Conservation (phyloP, 2,888 invertebrate genomes). For the Julus scanicus region DNA sequence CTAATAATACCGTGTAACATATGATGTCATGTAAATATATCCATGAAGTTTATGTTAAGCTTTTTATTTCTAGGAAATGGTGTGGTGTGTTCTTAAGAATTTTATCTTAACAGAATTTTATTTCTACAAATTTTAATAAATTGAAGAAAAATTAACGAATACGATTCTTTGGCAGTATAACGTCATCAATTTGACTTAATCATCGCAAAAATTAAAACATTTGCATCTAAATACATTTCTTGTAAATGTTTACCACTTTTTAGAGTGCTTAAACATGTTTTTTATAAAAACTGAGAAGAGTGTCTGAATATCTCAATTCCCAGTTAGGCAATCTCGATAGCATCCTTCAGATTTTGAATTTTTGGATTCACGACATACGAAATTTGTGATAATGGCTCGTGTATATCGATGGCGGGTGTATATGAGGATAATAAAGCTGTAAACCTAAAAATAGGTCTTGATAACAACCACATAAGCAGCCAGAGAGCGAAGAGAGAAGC, state of each 20-base stretch:
- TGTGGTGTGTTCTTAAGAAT: no score
- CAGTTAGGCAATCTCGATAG: neutral
- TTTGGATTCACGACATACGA: neutral
- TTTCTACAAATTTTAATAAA: no score
- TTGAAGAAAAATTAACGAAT: no score
- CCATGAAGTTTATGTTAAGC: no score
- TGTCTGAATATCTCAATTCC: neutral
- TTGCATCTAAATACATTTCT: neutral
- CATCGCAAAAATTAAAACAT: no score
- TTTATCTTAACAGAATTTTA: no score
- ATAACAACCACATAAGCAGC: slow-evolving; percentile 18
- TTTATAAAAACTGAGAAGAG: neutral
- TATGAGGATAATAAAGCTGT: slow-evolving; percentile 36
- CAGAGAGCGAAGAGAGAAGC: neutral
- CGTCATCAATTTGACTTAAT: no score
- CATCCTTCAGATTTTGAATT: slow-evolving; percentile 5
- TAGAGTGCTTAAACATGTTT: neutral
- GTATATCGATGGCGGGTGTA: slow-evolving; percentile 12
- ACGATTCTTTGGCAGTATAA: no score
- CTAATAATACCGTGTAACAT: no score
- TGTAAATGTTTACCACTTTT: neutral
- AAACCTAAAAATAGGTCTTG: slow-evolving; percentile 28
- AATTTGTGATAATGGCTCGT: slow-evolving; percentile 16
- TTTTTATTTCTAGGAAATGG: no score
- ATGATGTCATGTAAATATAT: no score